A percentile compares a stretch with the other conserved stretches of the same genome.
These are phyloP conservation scores for Abscondita cerata DNA, from an alignment of 2,888 invertebrate genomes.

Conservation along the genomic window DNA sequence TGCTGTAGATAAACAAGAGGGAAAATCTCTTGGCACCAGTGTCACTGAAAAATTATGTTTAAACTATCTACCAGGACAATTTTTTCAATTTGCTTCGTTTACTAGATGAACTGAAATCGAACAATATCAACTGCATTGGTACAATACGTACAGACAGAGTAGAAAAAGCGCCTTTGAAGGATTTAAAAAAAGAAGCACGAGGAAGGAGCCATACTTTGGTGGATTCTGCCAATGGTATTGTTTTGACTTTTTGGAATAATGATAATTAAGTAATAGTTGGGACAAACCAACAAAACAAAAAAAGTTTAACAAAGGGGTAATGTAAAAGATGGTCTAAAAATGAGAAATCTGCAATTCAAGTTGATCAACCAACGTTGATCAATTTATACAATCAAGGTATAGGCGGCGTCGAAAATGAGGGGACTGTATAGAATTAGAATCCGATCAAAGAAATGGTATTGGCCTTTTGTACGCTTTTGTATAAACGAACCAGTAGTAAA, in stretches of 20 bases:
- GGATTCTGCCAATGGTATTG: constrained; percentile 2
- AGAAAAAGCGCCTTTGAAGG: constrained; percentile 14
- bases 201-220: no score
- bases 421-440: constrained; percentile 2
- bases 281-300: constrained; percentile 23
- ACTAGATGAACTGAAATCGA: no score
- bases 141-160: no score
- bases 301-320: constrained; percentile 25
- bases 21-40: neutral
- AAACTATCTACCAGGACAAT: neutral
- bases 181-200: constrained; percentile 18
- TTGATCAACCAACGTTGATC: constrained; percentile 32
- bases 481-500: neutral
- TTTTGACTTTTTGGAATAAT: constrained; percentile 27
- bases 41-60: neutral
- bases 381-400: constrained; percentile 37
- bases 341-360: constrained; percentile 17
- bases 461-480: constrained; percentile 5
- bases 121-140: no score
- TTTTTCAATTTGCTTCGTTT: neutral
- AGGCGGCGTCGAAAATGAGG: constrained; percentile 36
- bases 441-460: no score
- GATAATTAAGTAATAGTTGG: no score
- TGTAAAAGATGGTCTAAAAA: constrained; percentile 34
- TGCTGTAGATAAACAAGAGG: neutral